Evolutionary conservation across 2,888 invertebrate species (phyloP).

Genomic region (Calephelis perditalis): DNA sequence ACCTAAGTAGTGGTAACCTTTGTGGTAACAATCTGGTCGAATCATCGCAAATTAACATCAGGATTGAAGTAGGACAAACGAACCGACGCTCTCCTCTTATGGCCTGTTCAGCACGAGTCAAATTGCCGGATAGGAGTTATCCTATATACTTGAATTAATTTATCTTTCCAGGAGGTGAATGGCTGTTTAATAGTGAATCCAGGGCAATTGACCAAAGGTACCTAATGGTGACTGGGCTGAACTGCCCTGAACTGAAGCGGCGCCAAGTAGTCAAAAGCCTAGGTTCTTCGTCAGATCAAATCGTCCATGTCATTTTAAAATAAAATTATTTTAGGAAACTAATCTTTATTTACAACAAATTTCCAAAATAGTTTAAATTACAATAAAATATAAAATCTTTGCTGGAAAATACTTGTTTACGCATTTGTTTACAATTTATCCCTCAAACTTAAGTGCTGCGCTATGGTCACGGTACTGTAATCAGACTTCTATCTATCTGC

Average conservation of each 20-base stretch:
- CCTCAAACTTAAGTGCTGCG: too few relatives aligned
- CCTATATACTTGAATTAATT: too few relatives aligned
- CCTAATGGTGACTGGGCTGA: conserved; percentile 82
- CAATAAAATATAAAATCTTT: too few relatives aligned
- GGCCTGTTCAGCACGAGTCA: neutral
- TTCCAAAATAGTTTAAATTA: conserved; percentile 7
- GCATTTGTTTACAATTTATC: too few relatives aligned
- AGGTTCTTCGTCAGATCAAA: conserved; percentile 48
- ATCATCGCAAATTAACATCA: too few relatives aligned
- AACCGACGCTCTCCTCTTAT: too few relatives aligned
- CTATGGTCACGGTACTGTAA: too few relatives aligned
- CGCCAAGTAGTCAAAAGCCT: conserved; percentile 29
- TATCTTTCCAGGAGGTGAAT: conserved; percentile 81
- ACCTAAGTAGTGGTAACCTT: too few relatives aligned
- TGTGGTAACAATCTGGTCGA: too few relatives aligned
- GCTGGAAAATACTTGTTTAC: too few relatives aligned
- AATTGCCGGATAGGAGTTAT: neutral
- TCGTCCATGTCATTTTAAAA: conserved; percentile 33
- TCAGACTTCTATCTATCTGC: too few relatives aligned
- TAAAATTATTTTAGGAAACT: neutral
- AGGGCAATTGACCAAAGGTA: conserved; percentile 86
- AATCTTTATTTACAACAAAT: neutral
- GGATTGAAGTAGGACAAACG: too few relatives aligned
- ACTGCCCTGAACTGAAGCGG: conserved; percentile 76
- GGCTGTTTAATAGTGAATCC: conserved; percentile 92